phyloP scores from a whole-genome alignment of 1,140 invertebrate species.

The Antheraea mylitta region DNA sequence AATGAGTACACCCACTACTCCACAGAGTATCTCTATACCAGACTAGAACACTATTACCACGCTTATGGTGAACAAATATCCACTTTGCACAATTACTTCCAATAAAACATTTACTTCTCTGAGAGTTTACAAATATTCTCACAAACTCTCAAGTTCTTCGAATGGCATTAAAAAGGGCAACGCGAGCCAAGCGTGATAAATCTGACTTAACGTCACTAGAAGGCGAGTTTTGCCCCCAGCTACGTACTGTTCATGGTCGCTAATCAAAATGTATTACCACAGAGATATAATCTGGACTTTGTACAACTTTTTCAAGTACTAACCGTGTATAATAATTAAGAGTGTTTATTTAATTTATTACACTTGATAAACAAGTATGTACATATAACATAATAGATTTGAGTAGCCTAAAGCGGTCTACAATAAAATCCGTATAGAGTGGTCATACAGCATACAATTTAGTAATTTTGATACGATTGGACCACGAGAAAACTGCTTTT shows the following conservation, averaged over 20 bases:
- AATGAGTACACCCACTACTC: too few relatives aligned
- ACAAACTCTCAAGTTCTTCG: conserved; percentile 1
- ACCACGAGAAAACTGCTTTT: too few relatives aligned
- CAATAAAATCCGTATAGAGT: too few relatives aligned
- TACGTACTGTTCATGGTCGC: conserved; percentile 16
- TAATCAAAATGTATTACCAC: conserved; percentile 59
- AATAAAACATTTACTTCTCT: not conserved
- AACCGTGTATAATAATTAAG: not conserved
- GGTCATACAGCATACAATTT: too few relatives aligned
- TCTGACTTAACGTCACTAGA: conserved; percentile 60
- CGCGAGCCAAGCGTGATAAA: conserved; percentile 52
- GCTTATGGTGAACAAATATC: too few relatives aligned
- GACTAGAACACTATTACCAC: too few relatives aligned
- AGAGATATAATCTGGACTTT: conserved; percentile 2
- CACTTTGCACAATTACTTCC: not conserved
- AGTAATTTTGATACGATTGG: too few relatives aligned
- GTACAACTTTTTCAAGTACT: not conserved
- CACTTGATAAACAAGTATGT: too few relatives aligned
- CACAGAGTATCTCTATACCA: too few relatives aligned
- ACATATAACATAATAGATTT: too few relatives aligned
- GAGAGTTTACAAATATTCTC: not conserved
- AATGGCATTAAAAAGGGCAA: conserved; percentile 46
- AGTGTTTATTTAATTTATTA: not conserved
- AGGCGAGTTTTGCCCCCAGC: conserved; percentile 37
- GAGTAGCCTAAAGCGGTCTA: too few relatives aligned